Conservation (phyloP, 2,113 vertebrate species). For the Hippocampus comes region DNA sequence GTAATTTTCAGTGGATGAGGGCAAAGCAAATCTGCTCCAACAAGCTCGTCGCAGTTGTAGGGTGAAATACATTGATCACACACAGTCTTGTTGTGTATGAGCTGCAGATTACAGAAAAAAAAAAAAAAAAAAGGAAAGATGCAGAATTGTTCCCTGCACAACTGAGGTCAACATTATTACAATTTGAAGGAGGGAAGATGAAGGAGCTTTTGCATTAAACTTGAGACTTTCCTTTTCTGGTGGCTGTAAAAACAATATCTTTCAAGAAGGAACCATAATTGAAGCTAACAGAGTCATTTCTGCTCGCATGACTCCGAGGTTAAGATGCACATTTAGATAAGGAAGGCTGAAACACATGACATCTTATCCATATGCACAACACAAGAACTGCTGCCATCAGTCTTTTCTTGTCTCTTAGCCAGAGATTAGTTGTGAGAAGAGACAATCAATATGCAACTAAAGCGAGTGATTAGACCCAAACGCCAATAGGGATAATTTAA, state of each 20-base stretch:
- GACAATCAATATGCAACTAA: slow-evolving; percentile 54
- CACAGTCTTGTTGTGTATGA: neutral
- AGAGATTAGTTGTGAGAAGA: slow-evolving; percentile 51
- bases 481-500: neutral
- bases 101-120: neutral
- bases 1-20: neutral
- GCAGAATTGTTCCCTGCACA: neutral
- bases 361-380: slow-evolving; percentile 57
- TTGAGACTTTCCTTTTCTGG: neutral
- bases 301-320: slow-evolving; percentile 20
- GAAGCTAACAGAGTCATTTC: slow-evolving; percentile 54
- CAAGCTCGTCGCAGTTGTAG: neutral
- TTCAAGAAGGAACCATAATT: slow-evolving; percentile 35
- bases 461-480: slow-evolving; percentile 43
- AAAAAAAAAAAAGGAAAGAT: neutral
- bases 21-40: neutral
- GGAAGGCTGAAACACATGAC: slow-evolving; percentile 52
- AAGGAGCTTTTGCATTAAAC: neutral
- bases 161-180: neutral
- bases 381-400: slow-evolving; percentile 35
- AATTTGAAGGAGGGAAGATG: neutral
- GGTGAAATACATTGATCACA: neutral
- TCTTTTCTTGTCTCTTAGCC: slow-evolving; percentile 30
- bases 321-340: slow-evolving; percentile 43
- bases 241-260: neutral